Conservation (phyloP, 2,888 invertebrate genomes). For the Ophion ellenae region DNA sequence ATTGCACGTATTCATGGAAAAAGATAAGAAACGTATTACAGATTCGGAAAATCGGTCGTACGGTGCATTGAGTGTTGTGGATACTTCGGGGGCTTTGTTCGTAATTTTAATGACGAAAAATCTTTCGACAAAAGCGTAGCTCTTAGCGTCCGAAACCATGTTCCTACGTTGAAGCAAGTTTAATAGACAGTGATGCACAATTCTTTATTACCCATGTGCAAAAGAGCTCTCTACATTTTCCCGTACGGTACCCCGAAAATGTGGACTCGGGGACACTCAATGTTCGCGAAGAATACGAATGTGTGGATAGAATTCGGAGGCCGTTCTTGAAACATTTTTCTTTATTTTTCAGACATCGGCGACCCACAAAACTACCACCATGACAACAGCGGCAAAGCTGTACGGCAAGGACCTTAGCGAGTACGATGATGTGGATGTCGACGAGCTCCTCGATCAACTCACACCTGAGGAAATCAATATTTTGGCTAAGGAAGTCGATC, state of each 20-base stretch:
- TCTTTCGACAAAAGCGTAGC: neutral
- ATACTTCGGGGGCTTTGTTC: neutral
- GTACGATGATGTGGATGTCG: conserved; percentile 98
- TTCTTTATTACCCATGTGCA: too few relatives aligned
- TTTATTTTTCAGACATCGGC: conserved; percentile 91
- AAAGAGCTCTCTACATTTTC: too few relatives aligned
- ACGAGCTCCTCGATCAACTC: conserved; percentile 96
- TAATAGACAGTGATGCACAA: too few relatives aligned
- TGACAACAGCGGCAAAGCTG: conserved; percentile 95
- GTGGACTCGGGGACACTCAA: too few relatives aligned
- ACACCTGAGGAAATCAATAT: conserved; percentile 98
- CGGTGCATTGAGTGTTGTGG: neutral
- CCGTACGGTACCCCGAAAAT: too few relatives aligned
- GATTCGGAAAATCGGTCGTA: neutral
- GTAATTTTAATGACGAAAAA: neutral
- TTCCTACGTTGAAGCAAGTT: too few relatives aligned
- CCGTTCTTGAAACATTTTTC: neutral
- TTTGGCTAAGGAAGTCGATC: conserved; percentile 99
- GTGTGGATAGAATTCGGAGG: too few relatives aligned
- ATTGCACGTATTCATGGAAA: neutral
- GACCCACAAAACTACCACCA: conserved; percentile 94
- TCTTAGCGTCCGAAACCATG: too few relatives aligned
- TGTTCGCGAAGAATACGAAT: too few relatives aligned
- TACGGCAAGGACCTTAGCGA: conserved; percentile 95
- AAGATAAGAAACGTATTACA: neutral